These are phyloP conservation scores for Oedothorax gibbosus DNA, from an alignment of 1,140 invertebrate species.

Conservation along the genomic window DNA sequence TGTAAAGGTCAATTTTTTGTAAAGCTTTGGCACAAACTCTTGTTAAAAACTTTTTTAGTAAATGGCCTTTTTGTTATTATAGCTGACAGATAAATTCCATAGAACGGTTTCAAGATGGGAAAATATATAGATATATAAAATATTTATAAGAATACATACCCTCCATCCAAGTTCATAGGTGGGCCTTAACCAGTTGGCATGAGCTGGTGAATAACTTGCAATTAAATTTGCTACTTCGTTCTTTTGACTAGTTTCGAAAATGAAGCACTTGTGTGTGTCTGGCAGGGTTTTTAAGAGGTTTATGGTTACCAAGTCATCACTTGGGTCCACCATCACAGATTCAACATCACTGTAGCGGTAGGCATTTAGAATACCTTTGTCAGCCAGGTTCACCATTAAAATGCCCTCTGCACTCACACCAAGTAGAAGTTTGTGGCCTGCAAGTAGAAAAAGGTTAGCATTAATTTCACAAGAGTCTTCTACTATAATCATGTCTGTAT, in stretches of 20 bases:
- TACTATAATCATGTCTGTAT: too few species aligned
- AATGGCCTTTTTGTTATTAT: too few species aligned
- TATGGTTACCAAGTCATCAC: constrained; percentile 90
- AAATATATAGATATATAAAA: neutral
- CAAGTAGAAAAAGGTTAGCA: constrained; percentile 3
- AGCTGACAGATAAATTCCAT: too few species aligned
- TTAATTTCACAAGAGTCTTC: neutral
- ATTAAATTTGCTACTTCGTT: constrained; percentile 91
- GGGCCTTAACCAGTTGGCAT: constrained; percentile 88
- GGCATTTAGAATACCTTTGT: constrained; percentile 89
- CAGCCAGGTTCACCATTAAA: constrained; percentile 86
- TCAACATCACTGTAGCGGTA: constrained; percentile 86
- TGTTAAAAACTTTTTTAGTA: too few species aligned
- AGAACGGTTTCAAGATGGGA: neutral
- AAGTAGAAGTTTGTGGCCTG: constrained; percentile 76
- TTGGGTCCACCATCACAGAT: constrained; percentile 86
- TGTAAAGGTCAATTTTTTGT: too few species aligned
- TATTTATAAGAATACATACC: constrained; percentile 64
- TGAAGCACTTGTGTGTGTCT: constrained; percentile 86
- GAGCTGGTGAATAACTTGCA: constrained; percentile 87
- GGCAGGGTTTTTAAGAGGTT: constrained; percentile 75
- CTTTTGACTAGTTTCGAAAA: constrained; percentile 91
- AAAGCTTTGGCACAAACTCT: too few species aligned
- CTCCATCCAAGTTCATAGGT: constrained; percentile 78
- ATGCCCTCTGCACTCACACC: constrained; percentile 94